A percentile compares a stretch with the other conserved stretches of the same genome.
phyloP scores from a whole-genome alignment of 2,797 vertebrate species.

The Synaphobranchus kaupii region DNA sequence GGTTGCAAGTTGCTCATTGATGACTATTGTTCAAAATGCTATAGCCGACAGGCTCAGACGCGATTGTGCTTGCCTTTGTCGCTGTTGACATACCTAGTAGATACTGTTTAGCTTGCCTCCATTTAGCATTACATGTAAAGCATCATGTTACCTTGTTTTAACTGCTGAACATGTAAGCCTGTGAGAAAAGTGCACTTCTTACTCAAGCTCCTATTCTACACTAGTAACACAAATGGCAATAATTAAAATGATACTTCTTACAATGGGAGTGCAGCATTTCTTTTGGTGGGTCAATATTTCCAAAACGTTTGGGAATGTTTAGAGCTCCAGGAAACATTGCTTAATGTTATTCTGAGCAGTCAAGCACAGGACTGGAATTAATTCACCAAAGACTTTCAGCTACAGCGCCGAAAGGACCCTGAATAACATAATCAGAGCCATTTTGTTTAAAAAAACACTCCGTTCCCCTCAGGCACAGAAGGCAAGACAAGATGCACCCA shows the following conservation, averaged over 20 bases:
- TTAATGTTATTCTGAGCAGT: not conserved
- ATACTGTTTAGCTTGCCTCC: not conserved
- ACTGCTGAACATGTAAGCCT: not conserved
- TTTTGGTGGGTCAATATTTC: not conserved
- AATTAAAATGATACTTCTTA: not conserved
- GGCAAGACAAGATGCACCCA: not conserved
- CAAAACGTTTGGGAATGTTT: not conserved
- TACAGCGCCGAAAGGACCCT: not conserved
- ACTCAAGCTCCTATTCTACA: not conserved
- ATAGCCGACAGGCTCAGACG: not conserved
- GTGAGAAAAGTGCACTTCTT: not conserved
- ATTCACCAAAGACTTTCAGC: not conserved
- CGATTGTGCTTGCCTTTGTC: not conserved
- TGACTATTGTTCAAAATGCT: not conserved
- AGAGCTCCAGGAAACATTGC: not conserved
- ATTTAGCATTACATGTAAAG: not conserved
- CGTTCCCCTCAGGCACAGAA: not conserved
- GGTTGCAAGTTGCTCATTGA: too few relatives aligned
- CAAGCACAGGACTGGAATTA: not conserved
- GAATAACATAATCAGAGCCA: not conserved
- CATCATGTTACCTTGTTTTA: too few relatives aligned
- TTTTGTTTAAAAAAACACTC: not conserved
- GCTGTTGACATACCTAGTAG: not conserved
- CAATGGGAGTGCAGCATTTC: not conserved
- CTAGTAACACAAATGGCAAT: not conserved